phyloP scores from a whole-genome alignment of 2,888 invertebrate genomes.

The Punctoribates punctum region DNA sequence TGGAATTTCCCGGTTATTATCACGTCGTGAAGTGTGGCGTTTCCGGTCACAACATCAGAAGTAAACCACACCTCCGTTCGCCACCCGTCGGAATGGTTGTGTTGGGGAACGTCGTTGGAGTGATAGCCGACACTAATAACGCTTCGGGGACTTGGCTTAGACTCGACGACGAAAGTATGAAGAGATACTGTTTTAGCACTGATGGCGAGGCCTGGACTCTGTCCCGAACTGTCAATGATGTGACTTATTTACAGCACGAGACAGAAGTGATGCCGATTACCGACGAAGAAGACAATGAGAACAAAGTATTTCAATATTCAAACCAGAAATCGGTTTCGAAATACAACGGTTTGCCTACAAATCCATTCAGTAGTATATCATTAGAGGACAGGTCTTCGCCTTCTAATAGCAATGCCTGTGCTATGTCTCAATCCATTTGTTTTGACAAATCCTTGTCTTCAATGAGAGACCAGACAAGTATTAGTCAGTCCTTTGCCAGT shows the following conservation, averaged over 20 bases:
- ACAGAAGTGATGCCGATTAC: conserved; percentile 22
- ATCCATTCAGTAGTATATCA: neutral
- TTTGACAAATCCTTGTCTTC: conserved; percentile 26
- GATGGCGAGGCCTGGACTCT: conserved; percentile 70
- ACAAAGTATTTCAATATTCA: conserved; percentile 20
- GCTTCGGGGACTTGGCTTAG: conserved; percentile 66
- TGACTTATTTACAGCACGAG: conserved; percentile 63
- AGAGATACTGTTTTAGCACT: conserved; percentile 65
- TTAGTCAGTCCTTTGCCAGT: conserved; percentile 27
- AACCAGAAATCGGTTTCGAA: neutral
- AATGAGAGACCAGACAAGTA: conserved; percentile 22
- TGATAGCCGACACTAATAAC: conserved; percentile 64
- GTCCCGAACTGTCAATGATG: conserved; percentile 63
- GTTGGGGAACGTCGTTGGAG: conserved; percentile 64
- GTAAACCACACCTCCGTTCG: conserved; percentile 65
- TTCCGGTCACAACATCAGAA: conserved; percentile 70
- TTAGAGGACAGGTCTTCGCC: conserved; percentile 15
- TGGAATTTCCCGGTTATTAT: conserved; percentile 56
- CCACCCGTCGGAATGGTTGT: conserved; percentile 67
- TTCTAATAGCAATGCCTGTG: conserved; percentile 28
- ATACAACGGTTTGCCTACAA: conserved; percentile 4
- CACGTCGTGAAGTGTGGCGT: conserved; percentile 70
- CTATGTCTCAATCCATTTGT: neutral
- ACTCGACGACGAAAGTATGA: conserved; percentile 60
- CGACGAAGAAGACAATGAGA: conserved; percentile 32